Evolutionary conservation across 2,113 vertebrate species (phyloP).

Genomic region (Serinus canaria): DNA sequence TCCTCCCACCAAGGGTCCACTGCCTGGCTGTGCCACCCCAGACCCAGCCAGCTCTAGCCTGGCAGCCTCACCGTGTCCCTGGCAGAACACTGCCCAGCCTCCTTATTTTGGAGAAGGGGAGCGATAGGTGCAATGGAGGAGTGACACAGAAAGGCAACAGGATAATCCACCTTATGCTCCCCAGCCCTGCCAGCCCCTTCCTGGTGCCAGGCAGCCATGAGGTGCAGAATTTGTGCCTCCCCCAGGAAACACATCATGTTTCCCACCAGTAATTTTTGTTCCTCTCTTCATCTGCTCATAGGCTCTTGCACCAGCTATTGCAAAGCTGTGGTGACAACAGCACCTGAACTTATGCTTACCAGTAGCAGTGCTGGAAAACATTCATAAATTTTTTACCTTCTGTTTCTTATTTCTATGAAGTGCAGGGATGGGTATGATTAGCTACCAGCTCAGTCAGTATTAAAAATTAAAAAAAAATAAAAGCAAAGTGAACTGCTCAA

Average conservation of each 20-base stretch:
- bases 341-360: neutral
- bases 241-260: accelerated
- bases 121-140: accelerated
- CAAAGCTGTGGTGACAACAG: neutral
- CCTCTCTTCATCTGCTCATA: neutral
- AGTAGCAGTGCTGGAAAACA: neutral
- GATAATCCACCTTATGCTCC: neutral
- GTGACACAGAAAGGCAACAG: neutral
- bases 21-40: neutral
- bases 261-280: neutral
- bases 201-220: neutral
- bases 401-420: neutral
- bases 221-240: neutral
- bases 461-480: neutral
- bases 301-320: accelerated
- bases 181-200: neutral
- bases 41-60: neutral
- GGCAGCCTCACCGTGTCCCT: accelerated
- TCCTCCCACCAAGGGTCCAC: neutral
- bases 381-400: neutral
- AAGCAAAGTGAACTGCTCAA: neutral
- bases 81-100: neutral
- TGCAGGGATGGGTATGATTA: neutral
- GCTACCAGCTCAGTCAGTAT: neutral
- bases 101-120: neutral